Evolutionary conservation across 2,797 vertebrate species (phyloP).

Genomic region (Enteromius unitaeniatus): DNA sequence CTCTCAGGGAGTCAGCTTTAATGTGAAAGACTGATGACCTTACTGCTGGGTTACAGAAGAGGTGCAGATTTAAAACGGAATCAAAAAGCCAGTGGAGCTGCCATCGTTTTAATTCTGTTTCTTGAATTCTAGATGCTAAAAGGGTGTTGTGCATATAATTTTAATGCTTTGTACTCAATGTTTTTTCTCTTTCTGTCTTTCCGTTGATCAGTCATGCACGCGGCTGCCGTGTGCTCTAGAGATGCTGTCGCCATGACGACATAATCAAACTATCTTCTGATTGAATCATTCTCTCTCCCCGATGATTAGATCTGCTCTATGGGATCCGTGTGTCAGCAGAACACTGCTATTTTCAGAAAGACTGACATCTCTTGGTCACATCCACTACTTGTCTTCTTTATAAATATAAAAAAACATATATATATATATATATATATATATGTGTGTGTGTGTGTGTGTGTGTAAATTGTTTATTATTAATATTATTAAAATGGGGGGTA

Average conservation of each 20-base stretch:
- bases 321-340: slow-evolving; percentile 25
- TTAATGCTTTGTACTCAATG: not conserved
- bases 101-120: not conserved
- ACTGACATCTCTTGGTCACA: slow-evolving; percentile 22
- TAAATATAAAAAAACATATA: no score
- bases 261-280: slow-evolving; percentile 49
- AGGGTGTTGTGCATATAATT: not conserved
- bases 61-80: not conserved
- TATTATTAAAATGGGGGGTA: no score
- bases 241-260: slow-evolving; percentile 44
- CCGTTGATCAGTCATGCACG: slow-evolving; percentile 6
- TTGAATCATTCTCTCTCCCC: slow-evolving; percentile 38
- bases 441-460: no score
- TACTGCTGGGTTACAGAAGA: slow-evolving; percentile 1
- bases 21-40: slow-evolving; percentile 5
- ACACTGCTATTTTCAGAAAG: slow-evolving; percentile 25
- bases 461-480: no score
- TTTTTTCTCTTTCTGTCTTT: slow-evolving; percentile 15
- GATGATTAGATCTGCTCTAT: slow-evolving; percentile 29
- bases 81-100: not conserved
- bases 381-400: not conserved
- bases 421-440: no score
- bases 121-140: not conserved
- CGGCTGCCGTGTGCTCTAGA: slow-evolving; percentile 15
- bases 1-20: slow-evolving; percentile 1